Evolutionary conservation across 1,140 invertebrate species (phyloP), one percentile per base, ranked within the genome.

Genomic region (Diachasmimorpha longicaudata): DNA sequence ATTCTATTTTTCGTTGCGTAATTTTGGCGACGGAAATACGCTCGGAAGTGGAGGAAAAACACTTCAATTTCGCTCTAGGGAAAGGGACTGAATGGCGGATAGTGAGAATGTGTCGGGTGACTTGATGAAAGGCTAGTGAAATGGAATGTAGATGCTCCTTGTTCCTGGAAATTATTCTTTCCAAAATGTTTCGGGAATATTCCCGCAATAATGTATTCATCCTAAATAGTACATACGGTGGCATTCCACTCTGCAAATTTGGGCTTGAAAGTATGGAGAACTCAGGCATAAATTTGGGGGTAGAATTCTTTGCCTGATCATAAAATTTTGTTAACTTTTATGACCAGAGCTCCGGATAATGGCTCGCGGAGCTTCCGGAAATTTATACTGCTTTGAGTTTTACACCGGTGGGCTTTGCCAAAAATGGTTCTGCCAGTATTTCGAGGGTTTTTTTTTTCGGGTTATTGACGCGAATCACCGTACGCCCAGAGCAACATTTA

Each of bases 291-390:
- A 74, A 74, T 74, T 58, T 68, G 3, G 66, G 23, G 31, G 63
- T 36, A 74, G 14, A 74, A 73, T 77, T 72, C 36, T 74, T n/a
- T 69, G 44, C 44, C 67, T 72, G 66, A 73, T 77, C 76, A 71
- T 77, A 77, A 79, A 79, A 79, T 77, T 77, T 77, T 77, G 69
- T 79, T 79, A 75, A 74, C 72, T 77, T 79, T 79, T 77, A 76
- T 70, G 71, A 75, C 55, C 69, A 37, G 42, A 69, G 74, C 39
- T 23, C 16, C 14, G 70, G 66, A 73, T 79, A 74, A 77, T 75
- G 66, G 70, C 55, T 39, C 58, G 66, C 76, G 23, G 52, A 79
- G 78, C 78, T 77, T 77, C 76, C 63, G 75, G 69, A 75, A 69
- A 72, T 68, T 36, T 68, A 68, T 68, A 68, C 66, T 19, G 31